Percentiles rank a stretch among this genome's conserved stretches.
Evolutionary conservation across 1,140 invertebrate species (phyloP).

Genomic region (Achroia grisella): DNA sequence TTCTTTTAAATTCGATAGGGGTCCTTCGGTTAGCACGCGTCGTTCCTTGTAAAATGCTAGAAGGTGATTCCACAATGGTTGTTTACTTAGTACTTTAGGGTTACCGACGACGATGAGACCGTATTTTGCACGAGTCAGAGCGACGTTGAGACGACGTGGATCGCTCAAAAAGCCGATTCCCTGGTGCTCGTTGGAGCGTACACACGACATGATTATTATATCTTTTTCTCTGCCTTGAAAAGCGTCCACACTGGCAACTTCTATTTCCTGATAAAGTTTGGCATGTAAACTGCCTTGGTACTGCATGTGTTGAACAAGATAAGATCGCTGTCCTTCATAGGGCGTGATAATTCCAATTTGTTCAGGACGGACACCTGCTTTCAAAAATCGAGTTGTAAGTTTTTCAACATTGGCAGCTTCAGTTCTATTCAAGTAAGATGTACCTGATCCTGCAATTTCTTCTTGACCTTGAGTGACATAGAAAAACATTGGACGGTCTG

Average conservation of each 20-base stretch:
- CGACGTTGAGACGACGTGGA: constrained; percentile 97
- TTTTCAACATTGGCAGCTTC: constrained; percentile 99
- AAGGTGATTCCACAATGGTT: constrained; percentile 98
- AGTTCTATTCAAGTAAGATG: constrained; percentile 98
- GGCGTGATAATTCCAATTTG: constrained; percentile 99
- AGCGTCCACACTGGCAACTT: constrained; percentile 99
- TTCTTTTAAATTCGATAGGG: constrained; percentile 97
- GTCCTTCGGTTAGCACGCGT: constrained; percentile 97
- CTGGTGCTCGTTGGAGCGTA: constrained; percentile 94
- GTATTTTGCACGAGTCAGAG: constrained; percentile 97
- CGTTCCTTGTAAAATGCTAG: constrained; percentile 99
- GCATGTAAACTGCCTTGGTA: constrained; percentile 97
- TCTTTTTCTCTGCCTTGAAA: constrained; percentile 99
- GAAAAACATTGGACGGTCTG: constrained; percentile 99
- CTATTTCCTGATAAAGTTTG: constrained; percentile 98
- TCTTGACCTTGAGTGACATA: constrained; percentile 98
- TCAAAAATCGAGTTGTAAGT: constrained; percentile 93
- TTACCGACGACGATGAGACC: constrained; percentile 99
- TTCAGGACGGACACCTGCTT: constrained; percentile 96
- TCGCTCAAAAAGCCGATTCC: constrained; percentile 98
- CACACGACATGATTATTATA: constrained; percentile 98
- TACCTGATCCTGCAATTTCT: constrained; percentile 98
- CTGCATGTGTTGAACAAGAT: constrained; percentile 99
- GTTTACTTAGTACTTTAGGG: constrained; percentile 98
- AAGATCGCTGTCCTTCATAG: constrained; percentile 99